Conservation (phyloP, 2,113 vertebrate species). For the Phalacrocorax pelagicus region DNA sequence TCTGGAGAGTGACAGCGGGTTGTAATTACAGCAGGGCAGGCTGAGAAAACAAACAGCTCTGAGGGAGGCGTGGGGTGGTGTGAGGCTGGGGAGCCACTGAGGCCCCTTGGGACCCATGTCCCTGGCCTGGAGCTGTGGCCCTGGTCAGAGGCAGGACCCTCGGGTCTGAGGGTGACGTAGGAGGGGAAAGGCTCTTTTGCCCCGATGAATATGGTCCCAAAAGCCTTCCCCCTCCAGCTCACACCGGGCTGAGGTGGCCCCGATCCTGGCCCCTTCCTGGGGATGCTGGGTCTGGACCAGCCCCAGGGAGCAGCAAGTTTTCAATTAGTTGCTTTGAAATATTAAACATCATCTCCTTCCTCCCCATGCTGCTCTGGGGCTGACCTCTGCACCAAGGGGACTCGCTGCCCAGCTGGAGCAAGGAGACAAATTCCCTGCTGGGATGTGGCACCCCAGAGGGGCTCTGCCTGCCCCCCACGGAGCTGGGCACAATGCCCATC, state of each 20-base stretch:
- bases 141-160: background rate
- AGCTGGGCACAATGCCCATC: fast-evolving
- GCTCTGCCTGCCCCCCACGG: background rate
- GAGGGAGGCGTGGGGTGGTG: background rate
- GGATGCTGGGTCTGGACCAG: background rate
- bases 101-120: fast-evolving
- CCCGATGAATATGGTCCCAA: background rate
- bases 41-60: background rate
- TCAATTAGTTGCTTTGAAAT: background rate
- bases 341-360: background rate
- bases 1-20: background rate
- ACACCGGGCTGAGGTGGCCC: fast-evolving
- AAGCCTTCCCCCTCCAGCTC: background rate
- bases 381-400: background rate
- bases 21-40: constrained; percentile 18
- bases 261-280: fast-evolving
- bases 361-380: fast-evolving
- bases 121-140: background rate
- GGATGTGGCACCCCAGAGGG: background rate
- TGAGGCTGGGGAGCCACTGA: fast-evolving
- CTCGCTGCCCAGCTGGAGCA: background rate
- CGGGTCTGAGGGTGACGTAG: fast-evolving
- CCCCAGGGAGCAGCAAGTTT: background rate
- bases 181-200: background rate
- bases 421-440: background rate